Evolutionary conservation across 2,888 invertebrate species (phyloP).

Genomic region (Eilema depressum): DNA sequence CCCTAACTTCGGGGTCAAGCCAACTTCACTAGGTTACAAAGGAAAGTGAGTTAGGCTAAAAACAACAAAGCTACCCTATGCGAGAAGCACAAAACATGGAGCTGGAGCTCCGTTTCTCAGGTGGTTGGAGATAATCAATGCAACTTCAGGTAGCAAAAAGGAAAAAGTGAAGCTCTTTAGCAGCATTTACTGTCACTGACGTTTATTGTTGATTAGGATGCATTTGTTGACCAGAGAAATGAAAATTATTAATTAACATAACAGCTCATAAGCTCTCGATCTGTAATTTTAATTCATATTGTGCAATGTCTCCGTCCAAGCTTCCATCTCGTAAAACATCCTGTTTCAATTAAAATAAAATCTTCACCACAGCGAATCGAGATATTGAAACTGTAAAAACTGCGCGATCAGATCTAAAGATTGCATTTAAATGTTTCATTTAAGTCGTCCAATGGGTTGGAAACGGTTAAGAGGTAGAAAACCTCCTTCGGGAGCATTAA

Average conservation of each 20-base stretch:
- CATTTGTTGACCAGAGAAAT: not conserved
- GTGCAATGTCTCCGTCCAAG: not conserved
- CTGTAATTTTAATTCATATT: not conserved
- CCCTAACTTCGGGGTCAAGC: no score
- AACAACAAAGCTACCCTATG: no score
- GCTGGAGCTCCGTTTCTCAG: no score
- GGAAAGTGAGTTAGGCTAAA: no score
- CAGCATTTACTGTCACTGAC: no score
- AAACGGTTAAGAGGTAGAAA: slow-evolving; percentile 72
- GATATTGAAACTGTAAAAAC: slow-evolving; percentile 35
- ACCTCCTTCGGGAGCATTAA: slow-evolving; percentile 75
- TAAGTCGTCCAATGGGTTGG: slow-evolving; percentile 76
- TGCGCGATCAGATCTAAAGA: slow-evolving; percentile 63
- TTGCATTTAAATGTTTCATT: slow-evolving; percentile 80
- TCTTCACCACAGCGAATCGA: slow-evolving; percentile 14
- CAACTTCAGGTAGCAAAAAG: no score
- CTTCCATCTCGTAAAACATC: not conserved
- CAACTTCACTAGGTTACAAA: no score
- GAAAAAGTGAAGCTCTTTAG: no score
- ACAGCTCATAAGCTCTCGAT: not conserved
- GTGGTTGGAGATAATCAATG: no score
- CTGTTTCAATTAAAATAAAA: slow-evolving; percentile 26
- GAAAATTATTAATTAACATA: not conserved
- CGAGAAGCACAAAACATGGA: no score
- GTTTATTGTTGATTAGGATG: not conserved